A percentile compares a stretch with the other conserved stretches of the same genome.
Conservation (phyloP, 1,140 invertebrate species). For the Cataglyphis hispanica region DNA sequence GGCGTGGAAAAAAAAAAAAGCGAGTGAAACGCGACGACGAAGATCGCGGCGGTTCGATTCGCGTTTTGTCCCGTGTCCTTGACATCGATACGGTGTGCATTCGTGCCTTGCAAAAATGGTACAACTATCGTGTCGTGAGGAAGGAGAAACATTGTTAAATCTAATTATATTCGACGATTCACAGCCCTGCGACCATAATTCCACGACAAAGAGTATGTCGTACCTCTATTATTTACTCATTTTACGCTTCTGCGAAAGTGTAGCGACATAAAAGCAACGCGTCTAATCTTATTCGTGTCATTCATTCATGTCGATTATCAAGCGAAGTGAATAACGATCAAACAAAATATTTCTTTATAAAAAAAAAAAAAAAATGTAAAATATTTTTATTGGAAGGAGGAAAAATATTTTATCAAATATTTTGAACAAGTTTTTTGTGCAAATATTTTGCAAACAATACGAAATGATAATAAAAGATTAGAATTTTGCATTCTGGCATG, state of each 20-base stretch:
- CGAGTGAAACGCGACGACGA: constrained; percentile 8
- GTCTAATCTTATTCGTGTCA: background rate
- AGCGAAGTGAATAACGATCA: background rate
- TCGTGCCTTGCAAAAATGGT: constrained; percentile 52
- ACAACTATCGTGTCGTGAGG: constrained; percentile 50
- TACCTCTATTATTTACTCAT: background rate
- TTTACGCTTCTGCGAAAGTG: background rate
- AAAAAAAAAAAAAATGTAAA: background rate
- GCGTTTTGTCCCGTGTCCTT: constrained; percentile 67
- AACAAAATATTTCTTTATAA: background rate
- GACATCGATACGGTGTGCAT: constrained; percentile 70
- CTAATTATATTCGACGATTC: constrained; percentile 48
- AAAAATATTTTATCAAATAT: background rate
- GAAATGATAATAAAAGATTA: too few relatives aligned
- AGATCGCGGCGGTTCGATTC: constrained; percentile 44
- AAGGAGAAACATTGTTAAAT: constrained; percentile 62
- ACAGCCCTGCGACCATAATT: background rate
- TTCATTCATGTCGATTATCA: background rate
- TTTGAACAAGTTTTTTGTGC: background rate
- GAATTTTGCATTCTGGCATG: too few relatives aligned
- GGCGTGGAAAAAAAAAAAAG: constrained; percentile 35
- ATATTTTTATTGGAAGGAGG: background rate
- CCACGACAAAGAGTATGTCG: background rate
- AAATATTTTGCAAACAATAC: background rate
- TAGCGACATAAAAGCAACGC: background rate